Conservation (phyloP, 2,888 invertebrate species). For the Tenodera sinensis region DNA sequence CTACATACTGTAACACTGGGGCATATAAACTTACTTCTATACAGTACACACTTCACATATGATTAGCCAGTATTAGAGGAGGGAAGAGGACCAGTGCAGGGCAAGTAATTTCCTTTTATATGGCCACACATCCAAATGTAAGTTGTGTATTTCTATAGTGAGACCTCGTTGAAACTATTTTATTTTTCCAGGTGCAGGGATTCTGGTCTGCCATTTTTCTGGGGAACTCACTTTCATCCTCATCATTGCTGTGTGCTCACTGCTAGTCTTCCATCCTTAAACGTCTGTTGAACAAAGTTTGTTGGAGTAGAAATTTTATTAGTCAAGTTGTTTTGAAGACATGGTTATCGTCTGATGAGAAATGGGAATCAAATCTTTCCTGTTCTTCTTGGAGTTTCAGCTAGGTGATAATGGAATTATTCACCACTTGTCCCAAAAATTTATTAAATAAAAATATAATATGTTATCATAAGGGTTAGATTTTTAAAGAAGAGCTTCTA, state of each 20-base stretch:
- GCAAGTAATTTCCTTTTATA: no score
- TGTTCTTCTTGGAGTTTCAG: not conserved
- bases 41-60: no score
- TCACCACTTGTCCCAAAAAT: not conserved
- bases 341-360: not conserved
- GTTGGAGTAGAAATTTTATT: not conserved
- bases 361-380: not conserved
- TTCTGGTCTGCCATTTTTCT: constrained; percentile 21
- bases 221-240: not conserved
- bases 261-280: constrained; percentile 26
- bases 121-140: not conserved
- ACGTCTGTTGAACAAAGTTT: not conserved
- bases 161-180: not conserved
- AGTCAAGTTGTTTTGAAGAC: not conserved
- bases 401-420: not conserved
- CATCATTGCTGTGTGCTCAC: constrained; percentile 20
- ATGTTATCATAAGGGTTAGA: not conserved
- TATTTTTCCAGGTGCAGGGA: constrained; percentile 22
- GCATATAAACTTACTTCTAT: no score
- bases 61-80: no score
- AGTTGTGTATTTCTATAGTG: not conserved
- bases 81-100: not conserved
- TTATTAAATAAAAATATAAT: not conserved
- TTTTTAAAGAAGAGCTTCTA: not conserved
- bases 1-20: no score